Percentiles rank a stretch among this genome's conserved stretches.
Conservation (phyloP, 1,140 invertebrate species). For the Phymastichus coffea region DNA sequence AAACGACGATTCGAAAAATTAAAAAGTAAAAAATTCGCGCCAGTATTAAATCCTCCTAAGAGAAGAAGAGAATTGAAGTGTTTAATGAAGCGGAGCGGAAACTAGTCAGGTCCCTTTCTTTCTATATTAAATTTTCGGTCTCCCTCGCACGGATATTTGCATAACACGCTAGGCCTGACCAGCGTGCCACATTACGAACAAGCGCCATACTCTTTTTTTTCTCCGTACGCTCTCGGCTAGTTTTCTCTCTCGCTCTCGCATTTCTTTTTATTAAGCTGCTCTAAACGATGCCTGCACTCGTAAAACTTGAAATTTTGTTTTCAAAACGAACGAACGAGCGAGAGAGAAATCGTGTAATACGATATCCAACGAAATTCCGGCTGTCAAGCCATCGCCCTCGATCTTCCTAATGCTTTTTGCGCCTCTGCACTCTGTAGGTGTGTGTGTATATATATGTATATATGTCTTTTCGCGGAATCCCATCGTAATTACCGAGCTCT, state of each 20-base stretch:
- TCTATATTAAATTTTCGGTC: conserved; percentile 36
- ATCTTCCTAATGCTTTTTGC: conserved; percentile 9
- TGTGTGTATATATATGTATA: too few species aligned
- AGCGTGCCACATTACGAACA: neutral
- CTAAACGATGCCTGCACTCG: conserved; percentile 35
- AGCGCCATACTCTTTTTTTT: conserved; percentile 17
- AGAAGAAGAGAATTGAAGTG: too few species aligned
- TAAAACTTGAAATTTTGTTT: conserved; percentile 46
- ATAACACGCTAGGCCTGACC: neutral
- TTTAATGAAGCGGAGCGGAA: conserved; percentile 35
- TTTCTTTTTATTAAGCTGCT: conserved; percentile 21
- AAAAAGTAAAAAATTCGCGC: too few species aligned
- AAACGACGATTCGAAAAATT: too few species aligned
- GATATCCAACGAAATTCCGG: conserved; percentile 27
- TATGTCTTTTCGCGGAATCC: conserved; percentile 17
- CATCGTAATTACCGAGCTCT: neutral
- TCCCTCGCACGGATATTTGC: conserved; percentile 20
- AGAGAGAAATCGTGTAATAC: conserved; percentile 35
- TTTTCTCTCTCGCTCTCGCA: too few species aligned
- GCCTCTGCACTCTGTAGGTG: neutral
- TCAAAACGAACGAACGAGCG: conserved; percentile 37
- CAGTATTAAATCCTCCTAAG: too few species aligned
- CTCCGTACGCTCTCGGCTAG: neutral
- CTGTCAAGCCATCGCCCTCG: conserved; percentile 16
- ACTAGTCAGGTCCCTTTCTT: conserved; percentile 30